phyloP scores from a whole-genome alignment of 2,113 vertebrate genomes.

The Rattus norvegicus region GRCr8 NC_086019.1:4364501-4365000 shows the following conservation, averaged over 20 bases:
- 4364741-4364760: not conserved
- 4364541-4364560: not conserved
- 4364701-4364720: not conserved
- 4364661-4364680: not conserved
- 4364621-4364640: not conserved
- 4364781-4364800: not conserved
- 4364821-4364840: not conserved
- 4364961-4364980: too few species aligned
- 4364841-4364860: not conserved
- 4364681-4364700: not conserved
- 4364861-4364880: not conserved
- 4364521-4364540: not conserved
- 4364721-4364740: not conserved
- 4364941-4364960: not conserved
- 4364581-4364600: not conserved
- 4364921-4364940: not conserved
- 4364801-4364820: not conserved
- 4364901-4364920: not conserved
- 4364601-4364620: not conserved
- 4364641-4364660: not conserved
- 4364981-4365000: accelerated
- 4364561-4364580: not conserved
- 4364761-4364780: not conserved
- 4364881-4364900: not conserved
- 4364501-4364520: conserved; percentile 18